Evolutionary conservation across 2,888 invertebrate species (phyloP).

Genomic region (Trichopoda pennipes): DNA sequence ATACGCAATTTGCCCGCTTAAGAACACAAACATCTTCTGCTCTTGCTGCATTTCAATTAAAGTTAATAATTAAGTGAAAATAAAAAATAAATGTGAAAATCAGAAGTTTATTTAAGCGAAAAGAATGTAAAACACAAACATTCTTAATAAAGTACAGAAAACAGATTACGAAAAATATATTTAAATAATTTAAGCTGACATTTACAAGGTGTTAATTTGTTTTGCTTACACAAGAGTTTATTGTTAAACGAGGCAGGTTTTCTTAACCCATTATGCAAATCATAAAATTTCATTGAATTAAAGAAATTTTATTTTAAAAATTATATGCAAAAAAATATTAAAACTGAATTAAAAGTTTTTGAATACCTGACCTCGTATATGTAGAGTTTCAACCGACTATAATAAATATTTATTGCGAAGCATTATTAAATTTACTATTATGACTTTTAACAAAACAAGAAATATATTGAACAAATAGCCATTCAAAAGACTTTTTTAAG

Average conservation of each 20-base stretch:
- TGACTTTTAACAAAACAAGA: too few species aligned
- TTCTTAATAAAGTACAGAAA: slow-evolving; percentile 7
- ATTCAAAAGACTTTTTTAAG: too few species aligned
- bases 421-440: too few species aligned
- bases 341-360: too few species aligned
- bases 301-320: too few species aligned
- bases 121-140: slow-evolving; percentile 7
- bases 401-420: too few species aligned
- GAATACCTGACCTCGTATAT: too few species aligned
- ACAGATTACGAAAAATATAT: slow-evolving; percentile 13
- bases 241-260: background rate
- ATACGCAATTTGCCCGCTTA: background rate
- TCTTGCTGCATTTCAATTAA: slow-evolving; percentile 53
- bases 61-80: slow-evolving; percentile 52
- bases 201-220: slow-evolving; percentile 17
- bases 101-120: background rate
- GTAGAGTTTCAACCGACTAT: too few species aligned
- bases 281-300: too few species aligned
- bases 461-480: too few species aligned
- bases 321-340: too few species aligned
- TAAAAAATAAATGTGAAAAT: slow-evolving; percentile 58
- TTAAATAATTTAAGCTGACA: slow-evolving; percentile 32
- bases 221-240: background rate
- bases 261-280: background rate
- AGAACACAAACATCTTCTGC: slow-evolving; percentile 23